A percentile compares a stretch with the other conserved stretches of the same genome.
phyloP scores from a whole-genome alignment of 2,797 vertebrate genomes.

The Melanitta fusca region DNA sequence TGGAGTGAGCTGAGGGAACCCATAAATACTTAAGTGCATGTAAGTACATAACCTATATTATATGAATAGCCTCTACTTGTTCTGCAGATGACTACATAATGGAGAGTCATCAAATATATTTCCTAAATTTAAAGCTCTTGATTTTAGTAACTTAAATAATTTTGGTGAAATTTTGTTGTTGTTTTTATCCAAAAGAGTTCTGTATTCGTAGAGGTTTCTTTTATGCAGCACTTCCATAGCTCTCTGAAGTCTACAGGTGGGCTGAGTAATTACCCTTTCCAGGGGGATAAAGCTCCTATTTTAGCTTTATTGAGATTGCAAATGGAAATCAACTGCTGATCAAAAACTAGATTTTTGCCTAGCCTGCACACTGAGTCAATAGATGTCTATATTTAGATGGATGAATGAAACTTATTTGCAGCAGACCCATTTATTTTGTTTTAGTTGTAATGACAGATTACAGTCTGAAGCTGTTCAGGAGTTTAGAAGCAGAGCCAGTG shows the following conservation, averaged over 20 bases:
- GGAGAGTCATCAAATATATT: neutral
- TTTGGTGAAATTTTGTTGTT: neutral
- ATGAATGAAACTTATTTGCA: neutral
- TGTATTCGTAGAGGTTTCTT: neutral
- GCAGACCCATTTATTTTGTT: neutral
- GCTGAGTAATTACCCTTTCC: neutral
- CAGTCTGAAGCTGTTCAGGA: neutral
- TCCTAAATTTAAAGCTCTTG: neutral
- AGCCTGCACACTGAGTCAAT: neutral
- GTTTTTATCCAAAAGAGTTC: neutral
- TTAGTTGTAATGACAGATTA: neutral
- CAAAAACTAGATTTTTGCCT: neutral
- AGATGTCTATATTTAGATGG: neutral
- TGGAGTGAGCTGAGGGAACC: neutral
- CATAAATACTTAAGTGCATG: neutral
- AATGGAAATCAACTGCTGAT: neutral
- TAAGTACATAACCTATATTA: neutral
- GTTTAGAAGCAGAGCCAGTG: neutral
- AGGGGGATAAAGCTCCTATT: neutral
- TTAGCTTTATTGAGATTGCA: neutral
- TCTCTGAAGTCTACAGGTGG: neutral
- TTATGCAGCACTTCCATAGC: neutral
- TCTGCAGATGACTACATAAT: neutral
- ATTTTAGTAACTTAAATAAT: neutral
- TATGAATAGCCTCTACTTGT: neutral